Evolutionary conservation across 2,797 vertebrate genomes (phyloP).

Genomic region (Intellagama lesueurii): DNA sequence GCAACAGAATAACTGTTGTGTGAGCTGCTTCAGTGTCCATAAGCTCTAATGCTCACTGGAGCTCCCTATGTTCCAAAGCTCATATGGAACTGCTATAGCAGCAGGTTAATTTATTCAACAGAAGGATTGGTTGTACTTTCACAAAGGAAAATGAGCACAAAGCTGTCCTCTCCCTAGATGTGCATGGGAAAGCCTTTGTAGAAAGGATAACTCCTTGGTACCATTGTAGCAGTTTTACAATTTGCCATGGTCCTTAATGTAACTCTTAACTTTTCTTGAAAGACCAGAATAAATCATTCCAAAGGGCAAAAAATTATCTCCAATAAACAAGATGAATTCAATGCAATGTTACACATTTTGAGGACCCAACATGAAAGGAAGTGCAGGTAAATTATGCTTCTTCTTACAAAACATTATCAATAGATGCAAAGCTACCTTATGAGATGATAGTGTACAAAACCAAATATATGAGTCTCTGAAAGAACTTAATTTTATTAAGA

Average conservation of each 20-base stretch:
- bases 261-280: neutral
- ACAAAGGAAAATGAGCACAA: neutral
- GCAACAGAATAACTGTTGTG: neutral
- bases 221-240: neutral
- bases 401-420: neutral
- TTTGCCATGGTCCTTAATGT: neutral
- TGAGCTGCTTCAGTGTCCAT: too few species aligned
- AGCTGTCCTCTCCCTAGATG: neutral
- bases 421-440: neutral
- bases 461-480: neutral
- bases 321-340: neutral
- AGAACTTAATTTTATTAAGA: neutral
- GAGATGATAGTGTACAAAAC: neutral
- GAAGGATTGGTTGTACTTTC: neutral
- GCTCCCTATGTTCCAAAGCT: neutral
- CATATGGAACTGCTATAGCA: neutral
- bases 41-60: too few species aligned
- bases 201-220: neutral
- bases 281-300: neutral
- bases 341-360: neutral
- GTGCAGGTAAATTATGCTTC: neutral
- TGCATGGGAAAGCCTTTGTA: neutral
- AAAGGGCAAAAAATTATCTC: neutral
- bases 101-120: neutral
- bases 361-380: constrained; percentile 1